These are phyloP conservation scores for Epizoanthus illoricatus DNA, from an alignment of 92 coral and sea anemone genomes.

Conservation along the genomic window DNA sequence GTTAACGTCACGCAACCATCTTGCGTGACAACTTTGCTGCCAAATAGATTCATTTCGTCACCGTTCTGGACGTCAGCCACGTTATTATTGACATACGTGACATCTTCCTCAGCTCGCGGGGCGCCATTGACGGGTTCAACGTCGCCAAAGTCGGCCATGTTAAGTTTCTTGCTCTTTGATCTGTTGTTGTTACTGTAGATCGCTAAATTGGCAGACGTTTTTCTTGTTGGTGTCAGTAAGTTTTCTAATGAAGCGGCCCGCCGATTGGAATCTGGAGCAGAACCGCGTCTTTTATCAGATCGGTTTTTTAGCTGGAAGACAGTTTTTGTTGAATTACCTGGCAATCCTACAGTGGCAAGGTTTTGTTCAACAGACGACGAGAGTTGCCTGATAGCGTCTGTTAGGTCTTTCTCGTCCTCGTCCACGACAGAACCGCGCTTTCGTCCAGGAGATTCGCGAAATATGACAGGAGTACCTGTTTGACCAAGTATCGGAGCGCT, in stretches of 20 bases:
- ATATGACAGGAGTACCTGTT: conserved; percentile 36
- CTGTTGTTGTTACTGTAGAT: conserved; percentile 23
- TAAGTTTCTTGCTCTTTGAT: background rate
- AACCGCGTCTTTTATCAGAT: conserved; percentile 19
- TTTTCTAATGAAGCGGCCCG: conserved; percentile 29
- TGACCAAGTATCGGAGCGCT: conserved; percentile 39
- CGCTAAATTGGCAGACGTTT: conserved; percentile 14
- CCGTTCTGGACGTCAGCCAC: conserved; percentile 10
- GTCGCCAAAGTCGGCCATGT: conserved; percentile 26
- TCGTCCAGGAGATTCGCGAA: conserved; percentile 29
- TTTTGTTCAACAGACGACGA: conserved; percentile 39
- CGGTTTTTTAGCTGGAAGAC: conserved; percentile 15
- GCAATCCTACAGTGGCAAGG: conserved; percentile 26
- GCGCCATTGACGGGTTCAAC: conserved; percentile 18
- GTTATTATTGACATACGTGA: conserved; percentile 7
- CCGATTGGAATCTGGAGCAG: conserved; percentile 24
- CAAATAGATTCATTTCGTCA: conserved; percentile 10
- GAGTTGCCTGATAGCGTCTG: conserved; percentile 30
- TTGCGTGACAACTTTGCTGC: conserved; percentile 6
- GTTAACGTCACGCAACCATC: conserved; percentile 7
- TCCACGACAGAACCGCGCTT: conserved; percentile 24
- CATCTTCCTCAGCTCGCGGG: conserved; percentile 16
- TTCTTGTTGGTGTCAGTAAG: conserved; percentile 8
- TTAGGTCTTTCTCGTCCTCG: conserved; percentile 44
- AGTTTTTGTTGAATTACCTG: background rate